Conservation (phyloP, 2,113 vertebrate species). For the Enhydra lutris region DNA sequence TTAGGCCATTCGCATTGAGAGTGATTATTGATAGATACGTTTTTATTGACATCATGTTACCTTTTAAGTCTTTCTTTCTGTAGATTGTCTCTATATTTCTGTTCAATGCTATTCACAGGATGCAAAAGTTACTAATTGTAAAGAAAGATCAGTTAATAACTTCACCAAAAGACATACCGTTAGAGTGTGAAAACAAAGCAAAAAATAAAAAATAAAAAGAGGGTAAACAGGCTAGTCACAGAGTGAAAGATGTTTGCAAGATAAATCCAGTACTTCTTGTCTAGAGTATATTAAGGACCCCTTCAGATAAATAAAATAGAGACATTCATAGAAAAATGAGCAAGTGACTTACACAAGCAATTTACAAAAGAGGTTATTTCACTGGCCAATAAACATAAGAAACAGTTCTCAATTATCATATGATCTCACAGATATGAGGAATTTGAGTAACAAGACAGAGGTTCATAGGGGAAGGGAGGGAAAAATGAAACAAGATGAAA, state of each 20-base stretch:
- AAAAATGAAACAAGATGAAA: too few relatives aligned
- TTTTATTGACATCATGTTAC: too few relatives aligned
- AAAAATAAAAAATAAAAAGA: neutral
- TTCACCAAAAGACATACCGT: neutral
- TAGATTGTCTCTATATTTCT: too few relatives aligned
- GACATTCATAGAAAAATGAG: neutral
- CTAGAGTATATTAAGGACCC: neutral
- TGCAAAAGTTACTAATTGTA: neutral
- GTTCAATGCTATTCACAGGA: too few relatives aligned
- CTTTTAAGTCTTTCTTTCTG: too few relatives aligned
- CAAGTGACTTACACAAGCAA: neutral
- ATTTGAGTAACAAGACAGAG: too few relatives aligned
- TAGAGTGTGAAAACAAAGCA: neutral
- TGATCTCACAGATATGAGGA: too few relatives aligned
- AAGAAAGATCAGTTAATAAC: neutral
- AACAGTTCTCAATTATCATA: neutral
- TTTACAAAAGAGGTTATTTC: neutral
- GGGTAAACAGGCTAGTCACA: neutral
- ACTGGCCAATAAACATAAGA: neutral
- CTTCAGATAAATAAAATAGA: neutral
- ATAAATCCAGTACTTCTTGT: neutral
- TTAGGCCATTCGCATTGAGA: too few relatives aligned
- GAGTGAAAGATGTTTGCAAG: neutral
- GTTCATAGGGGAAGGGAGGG: too few relatives aligned
- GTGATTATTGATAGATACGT: too few relatives aligned